These are phyloP conservation scores for Alouatta palliata DNA, from an alignment of 2,113 vertebrate species.

Conservation along the genomic window DNA sequence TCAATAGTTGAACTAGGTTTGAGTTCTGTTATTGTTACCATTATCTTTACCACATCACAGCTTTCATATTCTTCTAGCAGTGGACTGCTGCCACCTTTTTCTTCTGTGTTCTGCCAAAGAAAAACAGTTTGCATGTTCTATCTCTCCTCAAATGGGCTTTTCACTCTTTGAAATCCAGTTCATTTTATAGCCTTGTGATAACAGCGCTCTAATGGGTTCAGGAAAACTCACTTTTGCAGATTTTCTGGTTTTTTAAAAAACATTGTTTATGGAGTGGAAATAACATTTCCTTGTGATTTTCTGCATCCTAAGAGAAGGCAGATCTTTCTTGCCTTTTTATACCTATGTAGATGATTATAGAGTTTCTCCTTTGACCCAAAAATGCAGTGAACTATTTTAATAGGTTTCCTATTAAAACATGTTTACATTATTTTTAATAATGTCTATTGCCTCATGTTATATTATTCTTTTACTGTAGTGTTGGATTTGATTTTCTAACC, in stretches of 20 bases:
- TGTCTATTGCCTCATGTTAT: neutral
- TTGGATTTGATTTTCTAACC: conserved; percentile 22
- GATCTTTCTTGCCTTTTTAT: conserved; percentile 12
- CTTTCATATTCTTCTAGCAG: neutral
- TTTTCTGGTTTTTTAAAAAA: neutral
- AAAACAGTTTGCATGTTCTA: neutral
- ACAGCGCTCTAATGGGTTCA: neutral
- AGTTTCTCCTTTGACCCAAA: neutral
- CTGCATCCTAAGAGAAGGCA: neutral
- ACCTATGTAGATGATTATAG: neutral
- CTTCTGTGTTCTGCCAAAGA: neutral
- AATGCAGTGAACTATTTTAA: conserved; percentile 25
- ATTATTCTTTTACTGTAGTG: neutral
- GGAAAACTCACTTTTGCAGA: neutral
- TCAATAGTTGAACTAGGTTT: neutral
- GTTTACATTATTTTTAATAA: conserved; percentile 30
- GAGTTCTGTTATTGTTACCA: neutral
- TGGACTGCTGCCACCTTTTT: neutral
- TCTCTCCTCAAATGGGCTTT: neutral
- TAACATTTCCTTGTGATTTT: neutral
- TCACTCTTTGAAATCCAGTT: neutral
- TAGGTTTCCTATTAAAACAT: neutral
- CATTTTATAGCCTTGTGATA: neutral
- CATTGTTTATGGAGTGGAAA: neutral
- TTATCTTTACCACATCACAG: neutral